Evolutionary conservation across 2,888 invertebrate species (phyloP).

Genomic region (Acholoe squamosa): DNA sequence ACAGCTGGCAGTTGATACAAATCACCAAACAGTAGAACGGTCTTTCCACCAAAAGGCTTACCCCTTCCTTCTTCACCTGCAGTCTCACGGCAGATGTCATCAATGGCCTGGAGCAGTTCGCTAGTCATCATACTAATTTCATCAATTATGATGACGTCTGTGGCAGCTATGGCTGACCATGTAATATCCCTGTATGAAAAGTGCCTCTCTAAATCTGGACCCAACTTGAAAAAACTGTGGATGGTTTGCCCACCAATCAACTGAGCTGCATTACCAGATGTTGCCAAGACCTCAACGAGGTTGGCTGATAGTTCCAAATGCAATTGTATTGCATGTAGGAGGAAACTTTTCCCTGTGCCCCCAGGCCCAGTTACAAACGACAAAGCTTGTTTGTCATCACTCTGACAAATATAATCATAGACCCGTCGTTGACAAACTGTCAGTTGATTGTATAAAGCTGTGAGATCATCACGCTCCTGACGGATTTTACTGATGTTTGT

Average conservation of each 20-base stretch:
- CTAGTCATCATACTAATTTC: slow-evolving; percentile 27
- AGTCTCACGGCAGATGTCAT: neutral
- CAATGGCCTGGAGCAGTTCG: neutral
- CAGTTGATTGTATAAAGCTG: neutral
- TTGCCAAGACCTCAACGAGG: slow-evolving; percentile 9
- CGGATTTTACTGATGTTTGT: neutral
- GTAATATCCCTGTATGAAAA: neutral
- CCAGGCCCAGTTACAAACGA: slow-evolving; percentile 15
- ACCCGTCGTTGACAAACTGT: slow-evolving; percentile 4
- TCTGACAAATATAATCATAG: neutral
- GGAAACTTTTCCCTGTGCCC: neutral
- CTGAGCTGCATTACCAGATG: slow-evolving; percentile 47
- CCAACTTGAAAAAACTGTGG: slow-evolving; percentile 21
- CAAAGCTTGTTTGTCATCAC: neutral
- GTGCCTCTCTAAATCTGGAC: neutral
- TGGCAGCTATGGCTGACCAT: slow-evolving; percentile 9
- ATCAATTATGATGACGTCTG: slow-evolving; percentile 43
- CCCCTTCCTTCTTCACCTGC: neutral
- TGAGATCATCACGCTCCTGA: neutral
- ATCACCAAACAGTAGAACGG: neutral
- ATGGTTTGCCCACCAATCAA: slow-evolving; percentile 26
- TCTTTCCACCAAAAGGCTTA: slow-evolving; percentile 34
- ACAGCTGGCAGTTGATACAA: slow-evolving; percentile 26
- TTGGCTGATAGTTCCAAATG: neutral
- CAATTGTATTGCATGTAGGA: neutral